These are phyloP conservation scores for Palythoa heliodiscus DNA, from an alignment of 92 coral and sea anemone species.

Conservation along the genomic window DNA sequence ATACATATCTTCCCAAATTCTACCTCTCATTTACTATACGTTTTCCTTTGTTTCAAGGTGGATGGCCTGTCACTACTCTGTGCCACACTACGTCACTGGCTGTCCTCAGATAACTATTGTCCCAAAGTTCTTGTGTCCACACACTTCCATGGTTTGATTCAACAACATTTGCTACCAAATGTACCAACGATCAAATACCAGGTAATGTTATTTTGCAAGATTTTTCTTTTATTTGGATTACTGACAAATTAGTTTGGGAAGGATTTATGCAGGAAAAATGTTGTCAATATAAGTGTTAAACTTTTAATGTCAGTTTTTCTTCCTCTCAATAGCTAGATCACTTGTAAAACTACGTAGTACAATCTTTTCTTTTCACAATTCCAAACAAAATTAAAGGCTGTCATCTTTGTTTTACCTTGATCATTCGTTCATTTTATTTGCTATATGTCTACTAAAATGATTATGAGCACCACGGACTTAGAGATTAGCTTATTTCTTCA, in stretches of 20 bases:
- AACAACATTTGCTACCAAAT: constrained; percentile 84
- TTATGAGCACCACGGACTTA: neutral
- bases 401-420: too few species aligned
- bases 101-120: constrained; percentile 67
- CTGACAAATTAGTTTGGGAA: too few species aligned
- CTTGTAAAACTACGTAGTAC: too few species aligned
- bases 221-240: too few species aligned
- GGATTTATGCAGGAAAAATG: too few species aligned
- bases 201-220: constrained; percentile 48
- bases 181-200: constrained; percentile 80
- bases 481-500: neutral
- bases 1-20: neutral
- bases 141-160: constrained; percentile 93
- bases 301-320: too few species aligned
- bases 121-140: constrained; percentile 91
- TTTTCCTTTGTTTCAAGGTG: constrained; percentile 54
- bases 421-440: too few species aligned
- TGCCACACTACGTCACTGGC: constrained; percentile 92
- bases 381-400: too few species aligned
- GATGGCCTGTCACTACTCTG: constrained; percentile 92
- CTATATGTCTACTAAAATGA: too few species aligned
- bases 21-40: neutral
- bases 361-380: too few species aligned
- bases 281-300: too few species aligned
- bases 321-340: too few species aligned